A percentile compares a stretch with the other conserved stretches of the same genome.
These are phyloP conservation scores for Cyprinodon diabolis DNA, from an alignment of 2,797 vertebrate species.

Conservation along the genomic window DNA sequence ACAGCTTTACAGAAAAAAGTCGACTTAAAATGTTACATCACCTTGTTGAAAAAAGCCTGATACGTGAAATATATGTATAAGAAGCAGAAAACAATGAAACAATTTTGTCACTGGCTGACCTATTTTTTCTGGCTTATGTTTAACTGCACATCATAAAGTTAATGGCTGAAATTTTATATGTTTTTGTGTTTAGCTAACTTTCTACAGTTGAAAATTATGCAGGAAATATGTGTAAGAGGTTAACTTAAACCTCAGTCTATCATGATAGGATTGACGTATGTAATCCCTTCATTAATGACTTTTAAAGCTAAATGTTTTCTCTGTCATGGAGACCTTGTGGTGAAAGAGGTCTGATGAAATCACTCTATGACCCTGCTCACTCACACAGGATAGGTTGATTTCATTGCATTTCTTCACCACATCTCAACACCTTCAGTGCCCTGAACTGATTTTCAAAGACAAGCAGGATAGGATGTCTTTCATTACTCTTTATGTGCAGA, in stretches of 20 bases:
- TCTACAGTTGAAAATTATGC: neutral
- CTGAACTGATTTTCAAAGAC: neutral
- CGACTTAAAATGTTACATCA: too few relatives aligned
- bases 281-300: neutral
- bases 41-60: too few relatives aligned
- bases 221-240: neutral
- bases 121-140: neutral
- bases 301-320: neutral
- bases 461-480: neutral
- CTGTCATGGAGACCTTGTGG: conserved; percentile 50
- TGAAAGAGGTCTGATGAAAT: conserved; percentile 86
- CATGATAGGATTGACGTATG: neutral
- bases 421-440: conserved; percentile 17
- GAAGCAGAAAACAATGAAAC: neutral
- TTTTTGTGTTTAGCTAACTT: conserved; percentile 7
- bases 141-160: conserved; percentile 42
- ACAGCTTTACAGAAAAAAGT: neutral
- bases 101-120: neutral
- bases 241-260: neutral
- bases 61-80: neutral
- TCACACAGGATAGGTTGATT: conserved; percentile 88
- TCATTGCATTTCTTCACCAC: conserved; percentile 83
- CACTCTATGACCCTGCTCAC: conserved; percentile 83
- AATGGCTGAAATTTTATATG: conserved; percentile 5
- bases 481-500: neutral